These are phyloP conservation scores for Drosophila picticornis DNA, from an alignment of 2,888 invertebrate genomes.

Conservation along the genomic window DNA sequence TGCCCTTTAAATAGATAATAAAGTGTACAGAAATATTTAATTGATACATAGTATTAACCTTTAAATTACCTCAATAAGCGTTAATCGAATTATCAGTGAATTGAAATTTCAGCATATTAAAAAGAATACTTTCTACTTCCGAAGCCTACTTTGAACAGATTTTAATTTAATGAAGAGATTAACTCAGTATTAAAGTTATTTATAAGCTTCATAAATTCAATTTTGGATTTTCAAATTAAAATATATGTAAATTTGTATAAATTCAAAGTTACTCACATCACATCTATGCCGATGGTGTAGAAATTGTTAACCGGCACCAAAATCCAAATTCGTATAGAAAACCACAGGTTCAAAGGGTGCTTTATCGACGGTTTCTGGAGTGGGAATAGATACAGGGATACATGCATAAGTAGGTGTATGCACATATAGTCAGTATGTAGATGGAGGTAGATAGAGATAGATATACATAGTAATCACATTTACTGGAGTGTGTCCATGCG, in stretches of 20 bases:
- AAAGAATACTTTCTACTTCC: background rate
- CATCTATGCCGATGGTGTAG: conserved; percentile 3
- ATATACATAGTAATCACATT: conserved; percentile 49
- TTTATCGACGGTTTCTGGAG: background rate
- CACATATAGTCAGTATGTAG: conserved; percentile 14
- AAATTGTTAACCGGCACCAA: conserved; percentile 6
- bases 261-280: conserved; percentile 21
- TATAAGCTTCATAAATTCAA: too few species aligned
- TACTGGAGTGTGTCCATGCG: conserved; percentile 48
- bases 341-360: conserved; percentile 23
- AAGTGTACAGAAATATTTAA: background rate
- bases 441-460: conserved; percentile 1
- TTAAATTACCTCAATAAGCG: background rate
- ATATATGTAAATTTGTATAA: background rate
- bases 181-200: background rate
- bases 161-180: background rate
- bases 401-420: conserved; percentile 16
- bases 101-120: rapidly evolving
- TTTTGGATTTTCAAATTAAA: background rate
- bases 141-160: background rate
- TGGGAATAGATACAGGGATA: conserved; percentile 13
- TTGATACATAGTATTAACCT: background rate
- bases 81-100: background rate
- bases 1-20: background rate
- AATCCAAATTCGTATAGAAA: background rate